phyloP scores from a whole-genome alignment of 2,113 vertebrate species.

The Nesospiza acunhae region DNA sequence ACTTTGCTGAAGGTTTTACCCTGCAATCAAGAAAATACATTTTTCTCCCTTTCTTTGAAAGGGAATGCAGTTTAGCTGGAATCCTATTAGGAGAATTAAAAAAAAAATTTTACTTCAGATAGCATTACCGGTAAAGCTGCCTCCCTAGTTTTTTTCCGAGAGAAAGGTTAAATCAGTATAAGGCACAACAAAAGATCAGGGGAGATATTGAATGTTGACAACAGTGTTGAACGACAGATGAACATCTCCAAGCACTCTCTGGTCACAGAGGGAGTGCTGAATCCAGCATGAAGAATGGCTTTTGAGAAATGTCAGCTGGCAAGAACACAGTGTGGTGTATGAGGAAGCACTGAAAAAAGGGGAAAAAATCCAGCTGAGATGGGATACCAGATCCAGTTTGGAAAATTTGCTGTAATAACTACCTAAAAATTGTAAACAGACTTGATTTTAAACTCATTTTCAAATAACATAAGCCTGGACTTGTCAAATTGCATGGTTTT shows the following conservation, averaged over 20 bases:
- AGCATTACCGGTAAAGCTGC: background rate
- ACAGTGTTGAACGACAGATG: background rate
- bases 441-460: background rate
- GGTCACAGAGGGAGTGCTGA: background rate
- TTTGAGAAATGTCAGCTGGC: conserved; percentile 40
- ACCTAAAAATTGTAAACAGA: background rate
- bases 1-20: background rate
- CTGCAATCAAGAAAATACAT: background rate
- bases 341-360: background rate
- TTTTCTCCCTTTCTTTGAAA: background rate
- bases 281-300: background rate
- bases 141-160: background rate
- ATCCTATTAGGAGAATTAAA: background rate
- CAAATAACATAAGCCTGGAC: background rate
- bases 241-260: background rate
- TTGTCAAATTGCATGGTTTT: background rate
- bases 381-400: background rate
- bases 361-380: background rate
- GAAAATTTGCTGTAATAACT: background rate
- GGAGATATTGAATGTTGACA: background rate
- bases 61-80: background rate
- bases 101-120: background rate
- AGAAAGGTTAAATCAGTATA: background rate
- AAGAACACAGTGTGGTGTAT: background rate
- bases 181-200: background rate